Evolutionary conservation across 2,888 invertebrate genomes (phyloP).

Genomic region (Syrista parreyssii): DNA sequence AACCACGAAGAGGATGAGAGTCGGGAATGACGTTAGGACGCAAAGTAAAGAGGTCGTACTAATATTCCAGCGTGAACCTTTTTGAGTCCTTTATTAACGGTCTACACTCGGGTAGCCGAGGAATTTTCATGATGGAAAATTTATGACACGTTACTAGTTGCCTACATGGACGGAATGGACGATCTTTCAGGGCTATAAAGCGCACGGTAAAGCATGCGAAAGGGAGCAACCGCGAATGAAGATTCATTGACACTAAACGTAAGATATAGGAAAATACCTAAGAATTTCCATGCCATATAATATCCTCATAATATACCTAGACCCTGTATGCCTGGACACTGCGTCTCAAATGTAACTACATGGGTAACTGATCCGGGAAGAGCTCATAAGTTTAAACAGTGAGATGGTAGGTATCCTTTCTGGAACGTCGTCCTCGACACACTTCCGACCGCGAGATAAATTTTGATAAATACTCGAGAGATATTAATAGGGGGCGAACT

Average conservation of each 20-base stretch:
- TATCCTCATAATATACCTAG: background rate
- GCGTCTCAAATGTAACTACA: background rate
- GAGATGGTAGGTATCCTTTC: background rate
- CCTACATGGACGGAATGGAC: background rate
- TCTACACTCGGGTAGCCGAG: background rate
- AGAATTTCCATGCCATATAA: background rate
- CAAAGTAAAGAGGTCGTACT: background rate
- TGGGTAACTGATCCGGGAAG: background rate
- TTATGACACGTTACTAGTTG: conserved; percentile 8
- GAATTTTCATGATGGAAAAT: conserved; percentile 14
- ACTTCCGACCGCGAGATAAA: conserved; percentile 22
- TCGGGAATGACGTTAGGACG: background rate
- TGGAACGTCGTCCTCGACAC: conserved; percentile 16
- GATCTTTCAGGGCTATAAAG: background rate
- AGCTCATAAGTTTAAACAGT: background rate
- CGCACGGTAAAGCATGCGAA: background rate
- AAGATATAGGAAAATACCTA: background rate
- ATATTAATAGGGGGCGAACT: conserved; percentile 5
- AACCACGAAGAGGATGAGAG: background rate
- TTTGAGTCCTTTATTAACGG: background rate
- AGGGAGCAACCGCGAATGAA: background rate
- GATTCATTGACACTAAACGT: background rate
- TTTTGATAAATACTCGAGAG: conserved; percentile 23
- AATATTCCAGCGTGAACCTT: background rate
- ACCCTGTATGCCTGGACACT: background rate